phyloP scores from a whole-genome alignment of 2,113 vertebrate species.

The Larimichthys crocea region DNA sequence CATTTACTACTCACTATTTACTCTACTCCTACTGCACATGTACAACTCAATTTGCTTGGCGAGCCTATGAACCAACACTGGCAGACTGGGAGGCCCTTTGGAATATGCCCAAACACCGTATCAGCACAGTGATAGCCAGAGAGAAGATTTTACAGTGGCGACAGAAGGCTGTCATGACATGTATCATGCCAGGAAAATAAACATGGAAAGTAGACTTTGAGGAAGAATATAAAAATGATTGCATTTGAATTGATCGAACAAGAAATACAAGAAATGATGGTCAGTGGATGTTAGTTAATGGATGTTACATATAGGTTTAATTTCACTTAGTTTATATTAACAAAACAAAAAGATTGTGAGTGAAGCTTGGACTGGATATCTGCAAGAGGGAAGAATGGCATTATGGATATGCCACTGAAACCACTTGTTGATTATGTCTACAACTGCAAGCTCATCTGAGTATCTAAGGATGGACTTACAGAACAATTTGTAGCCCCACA shows the following conservation, averaged over 20 bases:
- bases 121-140: not conserved
- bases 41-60: conserved; percentile 1
- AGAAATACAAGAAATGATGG: not conserved
- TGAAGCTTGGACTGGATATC: no score
- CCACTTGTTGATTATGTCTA: no score
- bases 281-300: not conserved
- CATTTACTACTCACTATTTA: conserved; percentile 53
- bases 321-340: no score
- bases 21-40: conserved; percentile 16
- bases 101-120: not conserved
- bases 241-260: not conserved
- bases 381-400: no score
- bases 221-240: not conserved
- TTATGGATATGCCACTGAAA: no score
- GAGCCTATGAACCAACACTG: not conserved
- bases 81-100: conserved; percentile 14
- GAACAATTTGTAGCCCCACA: no score
- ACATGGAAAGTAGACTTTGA: not conserved
- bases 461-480: no score
- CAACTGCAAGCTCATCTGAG: no score
- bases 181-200: not conserved
- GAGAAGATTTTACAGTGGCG: conserved; percentile 6
- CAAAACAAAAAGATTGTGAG: no score
- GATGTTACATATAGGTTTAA: not conserved
- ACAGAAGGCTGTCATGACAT: not conserved